phyloP scores from a whole-genome alignment of 1,140 invertebrate genomes.

The Eupeodes corollae region DNA sequence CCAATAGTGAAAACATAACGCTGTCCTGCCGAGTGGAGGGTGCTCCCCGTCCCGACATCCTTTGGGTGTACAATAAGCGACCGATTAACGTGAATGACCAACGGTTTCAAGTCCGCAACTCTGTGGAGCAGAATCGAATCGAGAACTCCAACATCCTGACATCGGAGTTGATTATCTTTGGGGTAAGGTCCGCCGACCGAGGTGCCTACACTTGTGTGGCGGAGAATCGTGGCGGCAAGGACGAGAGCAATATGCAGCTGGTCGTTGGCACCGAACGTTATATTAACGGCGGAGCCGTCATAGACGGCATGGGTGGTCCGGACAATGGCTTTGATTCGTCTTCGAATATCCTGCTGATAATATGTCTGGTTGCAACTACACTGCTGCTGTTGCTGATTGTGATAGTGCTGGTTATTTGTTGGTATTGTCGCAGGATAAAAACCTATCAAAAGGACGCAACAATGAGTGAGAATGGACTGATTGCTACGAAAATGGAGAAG shows the following conservation, averaged over 20 bases:
- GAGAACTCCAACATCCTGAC: constrained; percentile 9
- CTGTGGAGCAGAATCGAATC: constrained; percentile 12
- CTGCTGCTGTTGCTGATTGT: constrained; percentile 47
- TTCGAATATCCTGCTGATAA: constrained; percentile 40
- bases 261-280: constrained; percentile 47
- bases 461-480: constrained; percentile 31
- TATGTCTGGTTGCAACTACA: constrained; percentile 44
- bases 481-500: constrained; percentile 41
- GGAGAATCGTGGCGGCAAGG: constrained; percentile 70
- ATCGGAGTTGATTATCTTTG: constrained; percentile 57
- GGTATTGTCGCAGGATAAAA: constrained; percentile 46
- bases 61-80: constrained; percentile 58
- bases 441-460: constrained; percentile 42
- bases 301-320: constrained; percentile 25
- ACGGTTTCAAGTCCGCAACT: constrained; percentile 35
- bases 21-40: constrained; percentile 66
- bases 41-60: constrained; percentile 60
- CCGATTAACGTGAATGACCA: constrained; percentile 41
- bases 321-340: constrained; percentile 16
- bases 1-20: constrained; percentile 55
- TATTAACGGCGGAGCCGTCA: constrained; percentile 35
- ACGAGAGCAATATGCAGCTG: constrained; percentile 50
- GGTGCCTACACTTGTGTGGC: constrained; percentile 83
- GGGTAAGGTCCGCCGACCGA: constrained; percentile 59
- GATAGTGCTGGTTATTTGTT: constrained; percentile 53